Evolutionary conservation across 2,797 vertebrate genomes (phyloP).

Genomic region (Gadopsis bispinosus): DNA sequence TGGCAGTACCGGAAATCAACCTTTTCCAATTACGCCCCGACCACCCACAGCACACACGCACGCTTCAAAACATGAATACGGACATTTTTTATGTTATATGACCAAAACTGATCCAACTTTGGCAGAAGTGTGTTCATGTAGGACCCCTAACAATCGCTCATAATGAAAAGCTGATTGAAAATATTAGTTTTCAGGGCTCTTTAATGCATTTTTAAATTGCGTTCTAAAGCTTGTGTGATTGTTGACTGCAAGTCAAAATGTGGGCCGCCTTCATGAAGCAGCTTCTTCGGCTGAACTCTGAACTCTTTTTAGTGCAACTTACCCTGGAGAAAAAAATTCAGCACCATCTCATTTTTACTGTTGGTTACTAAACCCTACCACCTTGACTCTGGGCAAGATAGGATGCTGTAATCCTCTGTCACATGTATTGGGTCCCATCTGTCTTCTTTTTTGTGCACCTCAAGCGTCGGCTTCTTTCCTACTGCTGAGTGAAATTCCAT

Average conservation of each 20-base stretch:
- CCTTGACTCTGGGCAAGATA: conserved; percentile 43
- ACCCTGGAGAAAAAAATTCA: conserved; percentile 24
- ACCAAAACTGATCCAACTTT: background rate
- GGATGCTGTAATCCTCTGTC: conserved; percentile 52
- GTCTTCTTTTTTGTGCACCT: conserved; percentile 28
- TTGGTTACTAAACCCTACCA: conserved; percentile 33
- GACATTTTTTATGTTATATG: background rate
- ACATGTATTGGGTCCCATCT: conserved; percentile 42
- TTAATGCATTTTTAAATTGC: background rate
- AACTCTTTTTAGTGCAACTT: background rate
- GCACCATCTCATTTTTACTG: conserved; percentile 32
- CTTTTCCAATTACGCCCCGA: background rate
- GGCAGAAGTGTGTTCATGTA: too few relatives aligned
- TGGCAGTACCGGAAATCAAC: background rate
- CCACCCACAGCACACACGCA: too few relatives aligned
- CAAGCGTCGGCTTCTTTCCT: conserved; percentile 21
- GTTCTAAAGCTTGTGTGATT: background rate
- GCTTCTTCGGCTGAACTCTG: conserved; percentile 8
- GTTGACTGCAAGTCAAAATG: conserved; percentile 6
- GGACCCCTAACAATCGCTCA: background rate
- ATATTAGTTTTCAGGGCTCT: background rate
- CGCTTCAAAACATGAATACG: background rate
- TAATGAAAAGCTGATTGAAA: background rate
- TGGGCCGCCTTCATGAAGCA: background rate
- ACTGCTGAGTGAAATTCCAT: conserved; percentile 62